Conservation (phyloP, 1,140 invertebrate genomes). For the Aradophagus sp. region DNA sequence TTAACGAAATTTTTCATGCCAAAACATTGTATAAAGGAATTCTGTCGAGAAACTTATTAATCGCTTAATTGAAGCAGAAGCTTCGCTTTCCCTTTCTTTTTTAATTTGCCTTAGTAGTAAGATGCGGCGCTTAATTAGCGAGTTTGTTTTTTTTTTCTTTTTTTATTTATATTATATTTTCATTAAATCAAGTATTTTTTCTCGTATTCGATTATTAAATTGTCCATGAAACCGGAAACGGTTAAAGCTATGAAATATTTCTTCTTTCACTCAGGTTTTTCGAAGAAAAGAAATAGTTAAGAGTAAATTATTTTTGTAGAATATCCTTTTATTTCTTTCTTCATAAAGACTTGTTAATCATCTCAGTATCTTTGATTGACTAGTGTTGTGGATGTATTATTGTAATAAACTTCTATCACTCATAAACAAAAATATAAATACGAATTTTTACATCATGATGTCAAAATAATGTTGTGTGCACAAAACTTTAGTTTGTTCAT, state of each 20-base stretch:
- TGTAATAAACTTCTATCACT: no score
- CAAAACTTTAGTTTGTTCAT: no score
- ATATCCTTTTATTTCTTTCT: no score
- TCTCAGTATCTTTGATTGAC: no score
- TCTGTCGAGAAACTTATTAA: slow-evolving; percentile 58
- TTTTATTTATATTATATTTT: no score
- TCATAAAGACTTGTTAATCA: no score
- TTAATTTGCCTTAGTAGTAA: slow-evolving; percentile 61
- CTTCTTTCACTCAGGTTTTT: slow-evolving; percentile 44
- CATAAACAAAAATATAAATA: no score
- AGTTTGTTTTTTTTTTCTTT: slow-evolving; percentile 50
- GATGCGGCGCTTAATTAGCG: slow-evolving; percentile 57
- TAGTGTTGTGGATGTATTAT: no score
- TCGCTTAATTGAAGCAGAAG: slow-evolving; percentile 62
- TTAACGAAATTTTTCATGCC: no score
- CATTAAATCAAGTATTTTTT: no score
- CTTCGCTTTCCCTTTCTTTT: slow-evolving; percentile 61
- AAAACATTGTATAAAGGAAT: slow-evolving; percentile 64
- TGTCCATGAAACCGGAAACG: slow-evolving; percentile 70
- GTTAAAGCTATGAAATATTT: slow-evolving; percentile 58
- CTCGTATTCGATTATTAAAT: slow-evolving; percentile 52
- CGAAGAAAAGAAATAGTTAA: slow-evolving; percentile 53
- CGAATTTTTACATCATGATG: no score
- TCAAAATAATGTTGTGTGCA: no score
- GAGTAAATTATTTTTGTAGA: slow-evolving; percentile 10